Conservation (phyloP, 2,888 invertebrate genomes). For the Xanthia icteritia region DNA sequence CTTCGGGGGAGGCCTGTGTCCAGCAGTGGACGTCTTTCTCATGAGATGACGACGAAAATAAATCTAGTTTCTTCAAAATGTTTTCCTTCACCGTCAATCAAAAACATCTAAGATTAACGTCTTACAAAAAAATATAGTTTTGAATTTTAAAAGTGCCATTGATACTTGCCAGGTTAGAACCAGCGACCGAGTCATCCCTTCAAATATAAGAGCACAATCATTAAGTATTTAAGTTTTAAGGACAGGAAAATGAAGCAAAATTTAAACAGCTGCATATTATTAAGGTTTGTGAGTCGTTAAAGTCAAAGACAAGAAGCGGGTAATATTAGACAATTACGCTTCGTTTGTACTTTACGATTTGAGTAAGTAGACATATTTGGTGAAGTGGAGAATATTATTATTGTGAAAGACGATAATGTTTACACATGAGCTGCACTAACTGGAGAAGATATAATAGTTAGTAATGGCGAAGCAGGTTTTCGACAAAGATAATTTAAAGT, state of each 20-base stretch:
- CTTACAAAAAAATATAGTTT: no score
- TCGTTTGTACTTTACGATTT: conserved; percentile 35
- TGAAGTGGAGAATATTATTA: conserved; percentile 3
- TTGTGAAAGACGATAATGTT: background rate
- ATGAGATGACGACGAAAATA: background rate
- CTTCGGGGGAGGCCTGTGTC: background rate
- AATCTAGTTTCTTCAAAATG: background rate
- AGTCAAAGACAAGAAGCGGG: conserved; percentile 20
- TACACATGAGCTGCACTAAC: background rate
- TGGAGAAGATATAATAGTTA: background rate
- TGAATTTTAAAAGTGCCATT: background rate
- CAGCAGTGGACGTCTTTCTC: no score
- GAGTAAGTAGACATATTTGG: conserved; percentile 7
- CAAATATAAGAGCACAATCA: background rate
- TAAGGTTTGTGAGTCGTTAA: conserved; percentile 44
- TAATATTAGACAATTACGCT: conserved; percentile 26
- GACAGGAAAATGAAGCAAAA: conserved; percentile 32
- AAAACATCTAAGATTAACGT: background rate
- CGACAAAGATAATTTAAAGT: background rate
- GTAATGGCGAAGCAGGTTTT: background rate
- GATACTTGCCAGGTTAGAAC: background rate
- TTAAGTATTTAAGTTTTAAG: background rate
- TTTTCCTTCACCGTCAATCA: background rate
- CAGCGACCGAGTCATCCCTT: background rate
- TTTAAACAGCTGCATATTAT: conserved; percentile 31